Evolutionary conservation across 2,888 invertebrate genomes (phyloP).

Genomic region (Netelia inedita): DNA sequence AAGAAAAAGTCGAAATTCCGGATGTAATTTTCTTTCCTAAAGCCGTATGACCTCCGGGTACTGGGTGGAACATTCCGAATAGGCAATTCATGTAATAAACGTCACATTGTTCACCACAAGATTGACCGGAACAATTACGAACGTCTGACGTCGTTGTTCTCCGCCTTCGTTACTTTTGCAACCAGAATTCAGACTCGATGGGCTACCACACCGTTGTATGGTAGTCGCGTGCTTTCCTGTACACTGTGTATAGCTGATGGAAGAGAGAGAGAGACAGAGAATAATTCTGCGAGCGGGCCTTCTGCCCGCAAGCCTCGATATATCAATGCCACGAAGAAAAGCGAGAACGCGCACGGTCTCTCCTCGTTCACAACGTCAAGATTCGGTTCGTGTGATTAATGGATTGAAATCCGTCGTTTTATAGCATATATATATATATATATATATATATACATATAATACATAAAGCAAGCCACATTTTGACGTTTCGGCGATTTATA

Average conservation of each 20-base stretch:
- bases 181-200: neutral
- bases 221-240: neutral
- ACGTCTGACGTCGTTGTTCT: slow-evolving; percentile 46
- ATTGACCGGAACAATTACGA: slow-evolving; percentile 66
- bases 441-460: slow-evolving; percentile 1
- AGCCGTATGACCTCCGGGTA: slow-evolving; percentile 1
- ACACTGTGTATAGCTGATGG: neutral
- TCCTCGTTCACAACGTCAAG: slow-evolving; percentile 60
- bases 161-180: neutral
- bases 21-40: slow-evolving; percentile 30
- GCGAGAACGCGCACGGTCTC: slow-evolving; percentile 40
- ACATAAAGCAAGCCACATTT: slow-evolving; percentile 56
- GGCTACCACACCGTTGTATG: neutral
- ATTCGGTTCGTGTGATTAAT: slow-evolving; percentile 69
- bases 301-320: slow-evolving; percentile 56
- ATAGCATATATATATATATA: slow-evolving; percentile 40
- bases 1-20: neutral
- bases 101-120: slow-evolving; percentile 53
- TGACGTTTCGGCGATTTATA: slow-evolving; percentile 67
- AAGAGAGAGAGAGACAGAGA: slow-evolving; percentile 12
- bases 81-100: slow-evolving; percentile 54
- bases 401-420: slow-evolving; percentile 69
- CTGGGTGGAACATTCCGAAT: slow-evolving; percentile 29
- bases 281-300: slow-evolving; percentile 42
- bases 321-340: slow-evolving; percentile 69